Percentiles rank a stretch among this genome's conserved stretches.
These are phyloP conservation scores for Pollenia griseotomentosa DNA, from an alignment of 2,888 invertebrate genomes.

Conservation along the genomic window DNA sequence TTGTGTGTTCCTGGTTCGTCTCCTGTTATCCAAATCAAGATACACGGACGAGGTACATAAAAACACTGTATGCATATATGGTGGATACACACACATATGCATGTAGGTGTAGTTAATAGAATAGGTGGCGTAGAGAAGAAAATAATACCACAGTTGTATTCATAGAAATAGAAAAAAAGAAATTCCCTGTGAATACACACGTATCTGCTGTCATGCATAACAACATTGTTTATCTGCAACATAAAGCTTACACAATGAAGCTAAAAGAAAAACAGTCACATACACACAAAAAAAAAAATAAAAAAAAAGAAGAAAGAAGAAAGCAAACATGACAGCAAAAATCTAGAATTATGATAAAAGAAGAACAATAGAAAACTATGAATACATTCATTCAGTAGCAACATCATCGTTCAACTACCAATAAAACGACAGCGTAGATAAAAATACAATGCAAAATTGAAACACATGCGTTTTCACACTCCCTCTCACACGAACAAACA, in stretches of 20 bases:
- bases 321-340: conserved; percentile 31
- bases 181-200: not conserved
- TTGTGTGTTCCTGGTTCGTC: conserved; percentile 43
- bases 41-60: not conserved
- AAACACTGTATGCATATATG: not conserved
- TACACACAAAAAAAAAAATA: not conserved
- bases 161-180: not conserved
- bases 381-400: not conserved
- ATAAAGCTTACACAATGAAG: conserved; percentile 40
- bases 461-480: not conserved
- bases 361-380: conserved; percentile 25
- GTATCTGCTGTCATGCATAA: conserved; percentile 63
- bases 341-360: conserved; percentile 28
- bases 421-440: not conserved
- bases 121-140: not conserved
- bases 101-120: not conserved
- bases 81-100: not conserved
- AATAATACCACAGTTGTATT: not conserved
- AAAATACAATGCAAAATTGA: conserved; percentile 10
- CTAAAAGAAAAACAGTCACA: conserved; percentile 8
- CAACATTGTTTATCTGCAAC: conserved; percentile 63
- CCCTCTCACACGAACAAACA: not conserved
- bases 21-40: conserved; percentile 43
- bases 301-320: not conserved
- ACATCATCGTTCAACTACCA: not conserved